Base-by-base conservation (phyloP, 2,888 invertebrate species). In the Harmothoe impar region DNA sequence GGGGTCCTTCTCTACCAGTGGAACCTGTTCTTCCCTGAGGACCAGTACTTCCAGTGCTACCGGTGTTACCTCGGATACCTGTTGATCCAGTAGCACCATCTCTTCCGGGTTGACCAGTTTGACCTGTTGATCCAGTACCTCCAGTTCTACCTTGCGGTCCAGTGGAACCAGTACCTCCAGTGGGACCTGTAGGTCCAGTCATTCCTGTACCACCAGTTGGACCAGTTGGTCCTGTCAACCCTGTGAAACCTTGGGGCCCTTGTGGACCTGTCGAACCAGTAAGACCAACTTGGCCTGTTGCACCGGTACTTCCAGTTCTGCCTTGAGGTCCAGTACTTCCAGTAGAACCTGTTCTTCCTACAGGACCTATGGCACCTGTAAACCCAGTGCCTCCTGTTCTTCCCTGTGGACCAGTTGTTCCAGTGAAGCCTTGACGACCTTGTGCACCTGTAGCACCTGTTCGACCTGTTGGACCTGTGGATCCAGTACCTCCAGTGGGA, bases 121-220 rank as follows among this genome's bases (percentile, higher is more conserved):
- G 33, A 29, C 92, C 92, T 25, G 78, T 51, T 90, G 88, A 31
- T 51, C 92, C 92, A 29, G 85, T 52, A 29, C 91, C 52, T 23
- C 92, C 92, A 54, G 91, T 72, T 23, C n/a, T 52, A 88, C 90
- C 90, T 62, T n/a, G 43, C 17, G 35, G 51, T 51, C 90, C 93
- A 52, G 91, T 62, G 29, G 81, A 20, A 52, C 93, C 93, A 54
- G 88, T 77, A 51, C 68, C 43, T 62, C 93, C 93, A 23, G 91
- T 91, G 51, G 72, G 35, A 72, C 92, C 92, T 56, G 77, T 35
- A 25, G 52, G 89, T 51, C 92, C 92, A 33, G 85, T 89, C 20
- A 54, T 33, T n/a, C 91, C 91, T 15, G 89, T 90, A 23, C 31
- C 31, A 84, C 90, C 90, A 25, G 56, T 81, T 29, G 35, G 54